These are phyloP conservation scores for Folsomia candida DNA, from an alignment of 2,888 invertebrate species.

Conservation along the genomic window DNA sequence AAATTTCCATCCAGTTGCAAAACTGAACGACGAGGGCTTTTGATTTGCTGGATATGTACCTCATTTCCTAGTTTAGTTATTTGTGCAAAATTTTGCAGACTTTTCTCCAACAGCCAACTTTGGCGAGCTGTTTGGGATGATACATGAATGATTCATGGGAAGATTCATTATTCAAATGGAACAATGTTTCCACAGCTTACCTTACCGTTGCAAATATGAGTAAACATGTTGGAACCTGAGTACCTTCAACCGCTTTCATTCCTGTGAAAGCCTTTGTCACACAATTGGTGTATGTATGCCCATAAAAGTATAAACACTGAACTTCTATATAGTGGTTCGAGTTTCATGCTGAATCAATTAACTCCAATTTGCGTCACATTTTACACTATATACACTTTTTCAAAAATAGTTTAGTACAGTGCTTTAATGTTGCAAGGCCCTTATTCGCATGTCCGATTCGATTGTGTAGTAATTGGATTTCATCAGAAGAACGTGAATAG, in stretches of 20 bases:
- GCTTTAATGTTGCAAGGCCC: no score
- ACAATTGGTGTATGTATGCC: no score
- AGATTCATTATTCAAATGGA: slow-evolving; percentile 38
- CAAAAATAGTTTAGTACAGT: no score
- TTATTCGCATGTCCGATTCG: no score
- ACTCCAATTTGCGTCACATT: background rate
- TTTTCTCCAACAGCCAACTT: background rate
- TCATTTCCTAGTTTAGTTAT: no score
- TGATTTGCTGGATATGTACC: background rate
- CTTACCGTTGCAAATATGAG: background rate
- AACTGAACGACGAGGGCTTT: background rate
- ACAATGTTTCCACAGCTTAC: background rate
- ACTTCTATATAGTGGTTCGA: no score
- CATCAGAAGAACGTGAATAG: background rate
- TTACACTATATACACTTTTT: no score
- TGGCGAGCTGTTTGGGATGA: background rate
- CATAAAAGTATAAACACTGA: no score
- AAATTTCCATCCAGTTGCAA: background rate
- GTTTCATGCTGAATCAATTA: background rate
- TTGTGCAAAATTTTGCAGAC: background rate
- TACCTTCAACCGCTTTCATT: background rate
- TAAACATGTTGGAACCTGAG: background rate
- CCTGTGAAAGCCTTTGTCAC: no score
- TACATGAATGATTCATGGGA: slow-evolving; percentile 37
- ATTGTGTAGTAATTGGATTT: background rate